A percentile compares a stretch with the other conserved stretches of the same genome.
phyloP scores from a whole-genome alignment of 2,888 invertebrate genomes.

The Amphiduros pacificus region DNA sequence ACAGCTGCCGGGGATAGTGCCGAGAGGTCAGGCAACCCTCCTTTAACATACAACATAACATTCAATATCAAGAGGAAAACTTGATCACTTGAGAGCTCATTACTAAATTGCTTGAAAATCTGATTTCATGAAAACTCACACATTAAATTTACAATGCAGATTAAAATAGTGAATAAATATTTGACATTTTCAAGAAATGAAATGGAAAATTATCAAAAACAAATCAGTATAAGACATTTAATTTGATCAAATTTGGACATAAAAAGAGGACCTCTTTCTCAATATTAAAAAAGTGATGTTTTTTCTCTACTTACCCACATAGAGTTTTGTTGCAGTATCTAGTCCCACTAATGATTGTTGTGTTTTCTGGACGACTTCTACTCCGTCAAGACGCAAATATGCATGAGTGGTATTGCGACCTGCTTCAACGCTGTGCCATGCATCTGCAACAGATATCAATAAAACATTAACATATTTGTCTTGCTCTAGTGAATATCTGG shows the following conservation, averaged over 20 bases:
- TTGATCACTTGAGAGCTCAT: background rate
- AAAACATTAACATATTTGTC: no score
- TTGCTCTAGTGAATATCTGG: no score
- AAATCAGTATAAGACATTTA: no score
- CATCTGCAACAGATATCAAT: slow-evolving; percentile 7
- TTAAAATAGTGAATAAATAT: no score
- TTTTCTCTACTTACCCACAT: slow-evolving; percentile 20
- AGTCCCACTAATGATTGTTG: slow-evolving; percentile 11
- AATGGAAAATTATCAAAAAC: no score
- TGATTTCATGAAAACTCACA: no score
- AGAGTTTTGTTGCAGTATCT: slow-evolving; percentile 20
- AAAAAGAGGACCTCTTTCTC: no score
- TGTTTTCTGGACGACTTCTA: background rate
- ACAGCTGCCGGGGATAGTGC: slow-evolving; percentile 19
- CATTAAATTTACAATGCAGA: no score
- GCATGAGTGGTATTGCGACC: slow-evolving; percentile 24
- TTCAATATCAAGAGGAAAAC: background rate
- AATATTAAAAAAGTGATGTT: no score
- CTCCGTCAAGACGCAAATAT: slow-evolving; percentile 21
- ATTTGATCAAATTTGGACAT: no score
- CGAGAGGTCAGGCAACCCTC: slow-evolving; percentile 25
- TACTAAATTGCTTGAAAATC: background rate
- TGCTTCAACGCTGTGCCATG: slow-evolving; percentile 19
- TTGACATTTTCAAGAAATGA: no score
- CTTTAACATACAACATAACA: slow-evolving; percentile 15